Evolutionary conservation across 2,797 vertebrate species (phyloP).

Genomic region (Anguilla anguilla): DNA sequence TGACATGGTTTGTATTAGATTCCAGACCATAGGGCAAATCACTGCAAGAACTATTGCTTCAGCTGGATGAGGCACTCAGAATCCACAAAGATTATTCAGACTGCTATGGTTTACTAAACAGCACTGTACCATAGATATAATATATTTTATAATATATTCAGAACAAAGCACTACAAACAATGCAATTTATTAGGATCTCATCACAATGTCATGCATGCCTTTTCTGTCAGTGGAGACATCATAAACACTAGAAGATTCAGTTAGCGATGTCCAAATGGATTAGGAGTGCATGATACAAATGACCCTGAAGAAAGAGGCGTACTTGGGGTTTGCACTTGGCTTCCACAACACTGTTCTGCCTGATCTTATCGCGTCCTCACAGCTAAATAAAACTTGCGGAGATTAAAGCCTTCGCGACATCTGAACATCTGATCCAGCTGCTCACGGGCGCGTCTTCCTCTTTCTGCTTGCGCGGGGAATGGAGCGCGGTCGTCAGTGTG

Average conservation of each 20-base stretch:
- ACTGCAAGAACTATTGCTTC: not conserved
- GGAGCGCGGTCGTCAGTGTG: not conserved
- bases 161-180: not conserved
- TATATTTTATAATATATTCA: not conserved
- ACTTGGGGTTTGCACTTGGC: not conserved
- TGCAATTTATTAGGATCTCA: not conserved
- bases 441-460: not conserved
- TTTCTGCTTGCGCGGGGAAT: not conserved
- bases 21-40: not conserved
- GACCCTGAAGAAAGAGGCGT: constrained; percentile 23
- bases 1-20: not conserved
- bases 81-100: not conserved
- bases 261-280: constrained; percentile 12
- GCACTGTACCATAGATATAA: not conserved
- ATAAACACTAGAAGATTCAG: constrained; percentile 3
- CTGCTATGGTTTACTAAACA: not conserved
- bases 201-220: not conserved
- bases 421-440: not conserved
- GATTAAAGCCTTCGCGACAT: constrained; percentile 2
- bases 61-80: not conserved
- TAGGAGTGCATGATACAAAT: not conserved
- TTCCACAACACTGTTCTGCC: constrained; percentile 12
- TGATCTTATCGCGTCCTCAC: constrained; percentile 26
- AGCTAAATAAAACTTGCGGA: constrained; percentile 24
- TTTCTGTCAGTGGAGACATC: not conserved